Evolutionary conservation across 1,140 invertebrate species (phyloP).

Genomic region (Bombus confusus): DNA sequence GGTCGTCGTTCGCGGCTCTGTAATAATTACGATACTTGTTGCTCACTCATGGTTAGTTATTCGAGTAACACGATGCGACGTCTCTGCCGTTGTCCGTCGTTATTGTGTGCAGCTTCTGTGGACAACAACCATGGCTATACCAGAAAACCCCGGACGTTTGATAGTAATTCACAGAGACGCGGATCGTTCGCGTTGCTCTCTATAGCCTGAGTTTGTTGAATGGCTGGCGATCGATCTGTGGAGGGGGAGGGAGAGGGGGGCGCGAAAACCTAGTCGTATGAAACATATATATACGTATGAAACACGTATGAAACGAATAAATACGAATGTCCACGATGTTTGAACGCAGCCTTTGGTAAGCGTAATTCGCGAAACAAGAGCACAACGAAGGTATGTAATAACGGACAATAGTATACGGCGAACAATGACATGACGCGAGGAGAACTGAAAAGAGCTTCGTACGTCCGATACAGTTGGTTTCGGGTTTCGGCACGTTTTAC

Average conservation of each 20-base stretch:
- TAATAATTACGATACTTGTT: conserved; percentile 68
- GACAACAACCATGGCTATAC: neutral
- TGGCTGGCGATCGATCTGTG: neutral
- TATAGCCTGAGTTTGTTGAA: neutral
- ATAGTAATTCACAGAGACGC: neutral
- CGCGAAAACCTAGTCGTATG: neutral
- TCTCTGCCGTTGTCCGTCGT: conserved; percentile 40
- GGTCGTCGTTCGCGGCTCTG: conserved; percentile 55
- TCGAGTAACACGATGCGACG: conserved; percentile 21
- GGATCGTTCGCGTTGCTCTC: neutral
- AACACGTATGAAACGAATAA: neutral
- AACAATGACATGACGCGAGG: conserved; percentile 18
- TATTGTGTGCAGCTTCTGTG: neutral
- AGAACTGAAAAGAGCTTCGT: conserved; percentile 9
- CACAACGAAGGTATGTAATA: conserved; percentile 15
- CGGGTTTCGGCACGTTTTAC: conserved; percentile 24
- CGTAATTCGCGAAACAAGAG: neutral
- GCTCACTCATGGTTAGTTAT: conserved; percentile 14
- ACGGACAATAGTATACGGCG: conserved; percentile 43
- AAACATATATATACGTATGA: neutral
- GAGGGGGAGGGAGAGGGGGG: too few relatives aligned
- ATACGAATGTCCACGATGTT: neutral
- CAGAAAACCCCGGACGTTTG: neutral
- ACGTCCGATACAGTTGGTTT: conserved; percentile 32
- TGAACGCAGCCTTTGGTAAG: neutral